Conservation (phyloP, 2,113 vertebrate genomes). For the Brachypteracias leptosomus region DNA sequence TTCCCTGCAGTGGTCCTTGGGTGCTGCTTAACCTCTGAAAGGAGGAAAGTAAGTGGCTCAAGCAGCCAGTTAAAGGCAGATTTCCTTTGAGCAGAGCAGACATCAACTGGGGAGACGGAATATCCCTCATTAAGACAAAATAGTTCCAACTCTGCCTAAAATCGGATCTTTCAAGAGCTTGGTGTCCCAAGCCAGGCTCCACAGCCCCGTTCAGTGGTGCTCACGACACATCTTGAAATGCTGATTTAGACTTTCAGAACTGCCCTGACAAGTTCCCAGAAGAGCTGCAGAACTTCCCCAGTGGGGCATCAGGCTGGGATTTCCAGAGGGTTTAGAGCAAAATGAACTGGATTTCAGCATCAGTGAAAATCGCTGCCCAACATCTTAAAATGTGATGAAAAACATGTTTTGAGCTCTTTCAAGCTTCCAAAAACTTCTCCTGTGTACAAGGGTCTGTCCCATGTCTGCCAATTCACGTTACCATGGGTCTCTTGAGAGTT, state of each 20-base stretch:
- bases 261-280: background rate
- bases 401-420: background rate
- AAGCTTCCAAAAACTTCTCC: background rate
- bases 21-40: background rate
- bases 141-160: background rate
- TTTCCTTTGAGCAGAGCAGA: background rate
- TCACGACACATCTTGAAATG: background rate
- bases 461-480: background rate
- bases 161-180: background rate
- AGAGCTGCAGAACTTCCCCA: background rate
- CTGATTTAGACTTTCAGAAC: background rate
- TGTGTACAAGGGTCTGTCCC: background rate
- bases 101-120: background rate
- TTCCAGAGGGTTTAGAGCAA: background rate
- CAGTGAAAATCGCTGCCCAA: background rate
- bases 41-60: background rate
- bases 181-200: background rate
- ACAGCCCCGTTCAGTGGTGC: accelerated
- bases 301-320: background rate
- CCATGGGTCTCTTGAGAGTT: background rate
- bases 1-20: background rate
- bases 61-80: background rate
- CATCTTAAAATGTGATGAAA: background rate
- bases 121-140: background rate
- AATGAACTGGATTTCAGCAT: background rate